Base-by-base conservation (phyloP, 1,140 invertebrate genomes). In the Daktulosphaira vitifoliae region DNA sequence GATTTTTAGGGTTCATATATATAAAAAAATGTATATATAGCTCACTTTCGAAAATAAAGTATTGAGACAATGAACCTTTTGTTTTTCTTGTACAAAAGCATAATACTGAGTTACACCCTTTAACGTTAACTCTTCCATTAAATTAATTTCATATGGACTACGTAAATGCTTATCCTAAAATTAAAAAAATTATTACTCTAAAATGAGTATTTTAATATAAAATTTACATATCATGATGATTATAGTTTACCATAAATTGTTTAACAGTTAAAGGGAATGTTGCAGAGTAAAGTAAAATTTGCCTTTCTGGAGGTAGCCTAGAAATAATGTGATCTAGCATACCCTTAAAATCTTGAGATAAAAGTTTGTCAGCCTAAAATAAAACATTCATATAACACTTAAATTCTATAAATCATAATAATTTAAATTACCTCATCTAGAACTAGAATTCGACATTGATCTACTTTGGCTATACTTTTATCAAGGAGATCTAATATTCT, bases 101-200 rank as follows among this genome's bases (percentile, higher is more conserved):
- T 99, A 99, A 83, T 98, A 99, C 79, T 99, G 97, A 70, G 97
- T 99, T 54, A 99, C 95, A 76, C 97, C 97, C 78, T 99, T 98
- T 42, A 99, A 76, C 67, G 97, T 99, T 68, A 99, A 80, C 76
- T 99, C 97, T 75, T 99, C 96, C 97, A 99, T 99, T 70, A 99
- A 82, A 78, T 99, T 99, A 71, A 99, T 98, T 78, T 99, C 96
- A 75, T 98, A 97, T 49, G 96, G 95, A 76, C 95, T 88, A 71
- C 86, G 85, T 73, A 98, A 84, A 76, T 98, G 92, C 76, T 96
- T 97, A 74, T 89, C 88, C 82, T 83, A 71, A 18, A 74, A 74
- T 5, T 26, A 23, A 38, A 22, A 15, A 22, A 38, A 20, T n/a
- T 26, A 22, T 18, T 20, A n/a, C 16, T 33, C n/a, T 15, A 38